These are phyloP conservation scores for Rotaria macrura DNA, from an alignment of 2,888 invertebrate genomes.

Conservation along the genomic window DNA sequence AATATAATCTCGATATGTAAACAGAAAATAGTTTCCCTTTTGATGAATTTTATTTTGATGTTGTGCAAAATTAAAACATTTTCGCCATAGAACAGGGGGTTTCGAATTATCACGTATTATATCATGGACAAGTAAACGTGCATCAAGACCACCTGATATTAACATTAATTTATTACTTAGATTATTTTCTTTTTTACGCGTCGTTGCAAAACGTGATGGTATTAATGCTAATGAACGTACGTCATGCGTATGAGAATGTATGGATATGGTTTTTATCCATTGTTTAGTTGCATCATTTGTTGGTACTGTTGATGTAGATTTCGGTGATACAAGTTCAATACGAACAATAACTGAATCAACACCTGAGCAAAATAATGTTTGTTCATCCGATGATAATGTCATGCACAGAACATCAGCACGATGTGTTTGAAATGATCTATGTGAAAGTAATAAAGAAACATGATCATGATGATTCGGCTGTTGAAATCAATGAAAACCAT, in stretches of 20 bases:
- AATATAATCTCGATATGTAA: conserved; percentile 5
- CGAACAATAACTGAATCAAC: conserved; percentile 11
- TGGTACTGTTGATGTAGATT: not conserved
- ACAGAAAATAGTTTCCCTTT: not conserved
- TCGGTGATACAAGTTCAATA: not conserved
- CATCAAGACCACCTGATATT: conserved; percentile 2
- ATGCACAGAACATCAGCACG: conserved; percentile 15
- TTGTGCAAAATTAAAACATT: conserved; percentile 9
- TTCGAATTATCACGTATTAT: not conserved
- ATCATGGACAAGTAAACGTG: conserved; percentile 4
- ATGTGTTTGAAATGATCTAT: conserved; percentile 18
- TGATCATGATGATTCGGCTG: no score
- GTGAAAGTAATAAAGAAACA: not conserved
- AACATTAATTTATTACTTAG: not conserved
- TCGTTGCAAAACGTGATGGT: not conserved
- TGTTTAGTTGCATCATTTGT: not conserved
- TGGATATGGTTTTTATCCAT: conserved; percentile 11
- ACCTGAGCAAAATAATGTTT: conserved; percentile 16
- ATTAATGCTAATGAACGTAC: conserved; percentile 8
- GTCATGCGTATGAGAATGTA: not conserved
- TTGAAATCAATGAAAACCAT: no score
- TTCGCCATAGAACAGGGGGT: not conserved
- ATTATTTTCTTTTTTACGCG: not conserved
- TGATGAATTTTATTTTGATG: not conserved
- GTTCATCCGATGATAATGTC: not conserved